Base-by-base conservation (phyloP, 1,140 invertebrate genomes). In the Drosophila pseudoobscura region DNA sequence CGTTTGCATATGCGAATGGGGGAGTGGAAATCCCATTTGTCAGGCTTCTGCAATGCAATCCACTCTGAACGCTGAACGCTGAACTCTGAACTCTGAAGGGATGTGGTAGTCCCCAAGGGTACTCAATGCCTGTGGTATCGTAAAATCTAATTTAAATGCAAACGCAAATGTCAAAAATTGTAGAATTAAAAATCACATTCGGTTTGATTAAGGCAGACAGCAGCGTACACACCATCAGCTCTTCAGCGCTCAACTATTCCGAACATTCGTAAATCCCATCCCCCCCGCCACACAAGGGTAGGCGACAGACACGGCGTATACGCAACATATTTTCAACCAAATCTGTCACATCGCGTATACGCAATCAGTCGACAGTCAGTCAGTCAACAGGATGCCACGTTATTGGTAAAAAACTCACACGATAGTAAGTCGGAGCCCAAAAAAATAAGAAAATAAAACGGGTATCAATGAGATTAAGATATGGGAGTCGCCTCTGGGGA, bases 71-170 rank as follows among this genome's bases (percentile, higher is more conserved):
- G 20, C 20, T 20, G 20, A 20, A 20, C 20, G 20, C 20, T 20
- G 20, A 20, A 20, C 20, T 20, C 20, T 20, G 20, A 20, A 73
- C 8, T 9, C 9, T 31, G 29, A 31, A 8, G 29, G 29, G 29
- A 8, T 20, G 20, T 20, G 1, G 17, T 17, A 17, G 17, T 17
- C 17, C 22, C 35, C 57, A 53, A 50, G 50, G 26, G 24, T n/a
- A 53, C 53, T 57, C 53, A 58, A 75, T 75, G 49, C 65, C 62
- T 59, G 66, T 70, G 68, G 60, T 60, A 61, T 63, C 50, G 84
- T 77, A 87, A 89, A 87, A 87, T 89, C 83, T 88, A 87, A 87
- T 87, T 88, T 87, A 87, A 87, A 87, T 87, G 82, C 82, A 87
- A 87, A 87, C 62, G 63, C 75, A 89, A 87, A 87, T 89, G 84